Conservation (phyloP, 1,140 invertebrate species). For the Orussus abietinus region DNA sequence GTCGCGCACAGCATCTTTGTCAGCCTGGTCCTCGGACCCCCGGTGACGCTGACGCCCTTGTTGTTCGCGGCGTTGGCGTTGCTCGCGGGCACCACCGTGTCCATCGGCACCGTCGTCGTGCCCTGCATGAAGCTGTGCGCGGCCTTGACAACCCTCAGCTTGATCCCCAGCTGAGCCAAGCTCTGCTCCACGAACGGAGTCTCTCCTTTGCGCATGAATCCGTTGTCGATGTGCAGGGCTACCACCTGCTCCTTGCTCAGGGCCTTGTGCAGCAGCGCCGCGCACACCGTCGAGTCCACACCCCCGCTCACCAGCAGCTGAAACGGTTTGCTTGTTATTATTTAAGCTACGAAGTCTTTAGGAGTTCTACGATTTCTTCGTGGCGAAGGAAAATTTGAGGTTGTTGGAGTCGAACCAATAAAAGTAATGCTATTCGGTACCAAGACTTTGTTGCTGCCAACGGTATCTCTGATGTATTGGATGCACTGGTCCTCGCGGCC, state of each 20-base stretch:
- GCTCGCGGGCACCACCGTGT: conserved; percentile 54
- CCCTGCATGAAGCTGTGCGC: conserved; percentile 72
- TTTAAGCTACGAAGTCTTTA: background rate
- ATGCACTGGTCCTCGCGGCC: conserved; percentile 89
- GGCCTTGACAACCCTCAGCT: conserved; percentile 78
- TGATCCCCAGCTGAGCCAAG: conserved; percentile 80
- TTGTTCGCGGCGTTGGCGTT: conserved; percentile 55
- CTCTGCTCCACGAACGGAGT: conserved; percentile 83
- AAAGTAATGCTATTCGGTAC: too few relatives aligned
- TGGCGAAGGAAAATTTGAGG: too few relatives aligned
- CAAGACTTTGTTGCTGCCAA: conserved; percentile 90
- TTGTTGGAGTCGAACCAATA: too few relatives aligned
- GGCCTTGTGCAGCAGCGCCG: conserved; percentile 87
- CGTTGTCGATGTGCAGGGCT: conserved; percentile 97
- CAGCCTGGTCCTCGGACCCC: conserved; percentile 63
- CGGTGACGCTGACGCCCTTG: conserved; percentile 42
- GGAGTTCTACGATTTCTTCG: background rate
- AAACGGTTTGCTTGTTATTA: conserved; percentile 24
- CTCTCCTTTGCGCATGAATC: conserved; percentile 97
- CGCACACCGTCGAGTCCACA: conserved; percentile 98
- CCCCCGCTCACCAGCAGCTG: conserved; percentile 93
- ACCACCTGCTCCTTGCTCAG: conserved; percentile 88
- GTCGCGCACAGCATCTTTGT: conserved; percentile 87
- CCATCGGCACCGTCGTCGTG: conserved; percentile 71
- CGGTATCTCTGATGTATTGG: conserved; percentile 86